phyloP scores from a whole-genome alignment of 2,113 vertebrate species.

The Dicaeum eximium region DNA sequence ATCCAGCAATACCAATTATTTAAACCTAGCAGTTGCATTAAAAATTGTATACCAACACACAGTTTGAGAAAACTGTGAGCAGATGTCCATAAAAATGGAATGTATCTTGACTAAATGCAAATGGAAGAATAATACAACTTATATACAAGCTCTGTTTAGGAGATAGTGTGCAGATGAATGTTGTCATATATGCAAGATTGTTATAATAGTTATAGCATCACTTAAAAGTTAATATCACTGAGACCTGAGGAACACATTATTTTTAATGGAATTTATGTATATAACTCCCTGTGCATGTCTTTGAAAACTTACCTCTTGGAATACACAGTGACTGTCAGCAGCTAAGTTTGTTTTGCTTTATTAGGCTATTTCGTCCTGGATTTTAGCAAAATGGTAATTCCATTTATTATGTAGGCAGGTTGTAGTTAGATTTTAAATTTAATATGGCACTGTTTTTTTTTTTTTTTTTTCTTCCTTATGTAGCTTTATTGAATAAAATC shows the following conservation, averaged over 20 bases:
- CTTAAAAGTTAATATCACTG: constrained; percentile 60
- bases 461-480: neutral
- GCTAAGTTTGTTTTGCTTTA: constrained; percentile 36
- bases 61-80: constrained; percentile 30
- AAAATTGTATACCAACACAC: constrained; percentile 35
- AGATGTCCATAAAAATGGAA: constrained; percentile 60
- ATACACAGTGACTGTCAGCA: constrained; percentile 7
- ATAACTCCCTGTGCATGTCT: constrained; percentile 32
- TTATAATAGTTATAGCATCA: constrained; percentile 49
- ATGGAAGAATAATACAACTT: constrained; percentile 12
- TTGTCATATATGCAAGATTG: constrained; percentile 50
- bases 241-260: constrained; percentile 47
- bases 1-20: constrained; percentile 66
- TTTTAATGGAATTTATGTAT: constrained; percentile 61
- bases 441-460: neutral
- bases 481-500: neutral
- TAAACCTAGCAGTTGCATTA: constrained; percentile 64
- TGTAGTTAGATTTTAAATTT: constrained; percentile 32
- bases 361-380: constrained; percentile 36
- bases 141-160: constrained; percentile 27
- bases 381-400: constrained; percentile 41
- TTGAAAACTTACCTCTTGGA: constrained; percentile 57
- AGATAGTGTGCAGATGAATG: constrained; percentile 8
- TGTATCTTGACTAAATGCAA: constrained; percentile 48
- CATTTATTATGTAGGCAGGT: neutral